These are phyloP conservation scores for Petrolisthes manimaculis DNA, from an alignment of 2,888 invertebrate genomes.

Conservation along the genomic window DNA sequence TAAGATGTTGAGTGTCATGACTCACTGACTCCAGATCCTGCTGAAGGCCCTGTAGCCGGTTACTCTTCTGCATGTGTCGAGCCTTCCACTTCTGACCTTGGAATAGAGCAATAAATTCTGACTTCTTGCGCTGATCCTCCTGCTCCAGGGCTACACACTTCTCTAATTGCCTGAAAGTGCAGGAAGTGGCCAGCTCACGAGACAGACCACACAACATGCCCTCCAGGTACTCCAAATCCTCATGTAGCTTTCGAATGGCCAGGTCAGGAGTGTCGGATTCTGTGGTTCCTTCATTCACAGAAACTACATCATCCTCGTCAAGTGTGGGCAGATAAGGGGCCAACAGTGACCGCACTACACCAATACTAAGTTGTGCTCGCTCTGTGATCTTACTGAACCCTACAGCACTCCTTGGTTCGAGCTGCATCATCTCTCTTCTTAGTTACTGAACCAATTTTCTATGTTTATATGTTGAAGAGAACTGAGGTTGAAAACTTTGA, in stretches of 20 bases:
- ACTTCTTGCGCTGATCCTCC: constrained; percentile 50
- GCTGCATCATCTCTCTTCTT: background rate
- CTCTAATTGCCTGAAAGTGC: constrained; percentile 30
- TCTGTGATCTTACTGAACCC: background rate
- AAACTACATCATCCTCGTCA: background rate
- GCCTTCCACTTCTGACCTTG: constrained; percentile 57
- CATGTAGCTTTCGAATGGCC: constrained; percentile 35
- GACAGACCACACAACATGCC: constrained; percentile 26
- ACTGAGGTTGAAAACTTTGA: too few species aligned
- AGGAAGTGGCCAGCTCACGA: constrained; percentile 8
- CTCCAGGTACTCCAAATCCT: constrained; percentile 37
- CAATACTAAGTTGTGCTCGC: constrained; percentile 3
- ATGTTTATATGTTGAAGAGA: too few species aligned
- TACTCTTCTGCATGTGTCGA: constrained; percentile 41
- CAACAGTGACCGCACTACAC: constrained; percentile 3
- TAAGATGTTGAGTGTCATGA: constrained; percentile 36
- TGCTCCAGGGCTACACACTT: constrained; percentile 40
- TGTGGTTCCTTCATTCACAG: background rate
- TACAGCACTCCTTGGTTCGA: background rate
- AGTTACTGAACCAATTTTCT: background rate
- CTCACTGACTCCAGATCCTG: constrained; percentile 28
- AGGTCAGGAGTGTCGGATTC: background rate
- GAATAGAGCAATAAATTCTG: constrained; percentile 57
- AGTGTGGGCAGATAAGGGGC: background rate
- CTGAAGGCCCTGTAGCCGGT: constrained; percentile 35